Evolutionary conservation across 1,140 invertebrate genomes (phyloP), one percentile per base, ranked within the genome.

Genomic region (Drosophila trapezifrons): DNA sequence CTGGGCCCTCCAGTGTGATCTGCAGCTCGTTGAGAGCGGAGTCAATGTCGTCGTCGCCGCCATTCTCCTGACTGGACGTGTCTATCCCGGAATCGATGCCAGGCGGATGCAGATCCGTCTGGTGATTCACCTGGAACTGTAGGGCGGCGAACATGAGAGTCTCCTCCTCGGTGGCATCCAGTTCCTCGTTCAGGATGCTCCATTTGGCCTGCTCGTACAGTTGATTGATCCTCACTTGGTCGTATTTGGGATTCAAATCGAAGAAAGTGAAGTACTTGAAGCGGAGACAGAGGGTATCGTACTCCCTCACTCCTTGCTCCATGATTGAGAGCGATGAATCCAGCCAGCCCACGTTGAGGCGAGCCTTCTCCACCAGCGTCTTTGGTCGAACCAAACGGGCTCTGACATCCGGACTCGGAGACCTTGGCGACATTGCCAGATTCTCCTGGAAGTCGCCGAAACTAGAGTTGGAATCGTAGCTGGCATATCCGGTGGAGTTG

Each of bases 131-230:
- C 95, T 99, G 98, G 13, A 99, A 94, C 96, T 99, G 98, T 72
- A 99, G 93, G 1, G 98, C 98, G 51, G 97, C 98, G 94, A 99
- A 99, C 94, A 99, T 96, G 27, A 99, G 95, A 95, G 99, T 98
- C 93, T 99, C 99, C 92, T 99, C 98, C 93, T 99, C 99, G 2
- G 99, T 99, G 92, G 99, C 99, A 91, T 99, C 98, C 58, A 99
- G 96, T 92, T 99, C 98, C 92, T 99, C 99, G 76, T 98, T 97
- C 32, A 99, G 94, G 63, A 99, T 95, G 83, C 98, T 96, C 98
- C 98, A 99, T 91, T 98, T 99, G 27, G 98, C 98, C 93, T 99
- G 99, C 93, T 99, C 98, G 93, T 98, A 99, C 80, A 99, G 96
- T 93, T 99, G 98, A 94, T 99, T 99, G 75, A 99, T 99, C 56